Evolutionary conservation across 2,797 vertebrate genomes (phyloP).

Genomic region (Melanotaenia trifasciata): DNA sequence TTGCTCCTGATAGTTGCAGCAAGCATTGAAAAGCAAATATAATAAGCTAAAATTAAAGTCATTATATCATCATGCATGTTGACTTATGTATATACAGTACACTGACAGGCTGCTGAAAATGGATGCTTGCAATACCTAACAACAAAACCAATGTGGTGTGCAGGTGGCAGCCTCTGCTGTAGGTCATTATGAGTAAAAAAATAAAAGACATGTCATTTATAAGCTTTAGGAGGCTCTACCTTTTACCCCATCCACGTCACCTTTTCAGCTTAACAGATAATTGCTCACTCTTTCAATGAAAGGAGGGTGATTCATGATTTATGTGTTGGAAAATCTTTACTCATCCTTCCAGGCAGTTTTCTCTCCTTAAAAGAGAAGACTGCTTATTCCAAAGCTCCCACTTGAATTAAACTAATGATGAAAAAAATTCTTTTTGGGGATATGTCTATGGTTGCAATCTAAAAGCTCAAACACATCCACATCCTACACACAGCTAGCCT

Average conservation of each 20-base stretch:
- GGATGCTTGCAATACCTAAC: neutral
- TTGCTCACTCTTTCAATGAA: slow-evolving; percentile 30
- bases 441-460: slow-evolving; percentile 25
- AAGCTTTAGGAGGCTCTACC: slow-evolving; percentile 12
- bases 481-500: slow-evolving; percentile 32
- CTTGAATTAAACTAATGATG: slow-evolving; percentile 17
- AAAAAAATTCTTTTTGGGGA: slow-evolving; percentile 28
- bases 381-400: slow-evolving; percentile 53
- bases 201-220: slow-evolving; percentile 42
- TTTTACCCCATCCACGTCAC: slow-evolving; percentile 24
- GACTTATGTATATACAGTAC: slow-evolving; percentile 1
- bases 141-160: slow-evolving; percentile 16
- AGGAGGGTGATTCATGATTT: slow-evolving; percentile 34
- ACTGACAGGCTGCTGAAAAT: slow-evolving; percentile 8
- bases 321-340: slow-evolving; percentile 23
- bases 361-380: slow-evolving; percentile 34
- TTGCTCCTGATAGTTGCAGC: neutral
- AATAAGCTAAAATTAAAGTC: slow-evolving; percentile 36
- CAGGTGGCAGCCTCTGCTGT: slow-evolving; percentile 29
- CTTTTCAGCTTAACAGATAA: slow-evolving; percentile 17
- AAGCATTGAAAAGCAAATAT: slow-evolving; percentile 21
- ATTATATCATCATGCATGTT: slow-evolving; percentile 8
- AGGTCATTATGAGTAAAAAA: slow-evolving; percentile 43
- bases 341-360: slow-evolving; percentile 37
- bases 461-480: neutral